Percentiles rank a stretch among this genome's conserved stretches.
Evolutionary conservation across 2,797 vertebrate genomes (phyloP).

Genomic region (Nannoperca australis): DNA sequence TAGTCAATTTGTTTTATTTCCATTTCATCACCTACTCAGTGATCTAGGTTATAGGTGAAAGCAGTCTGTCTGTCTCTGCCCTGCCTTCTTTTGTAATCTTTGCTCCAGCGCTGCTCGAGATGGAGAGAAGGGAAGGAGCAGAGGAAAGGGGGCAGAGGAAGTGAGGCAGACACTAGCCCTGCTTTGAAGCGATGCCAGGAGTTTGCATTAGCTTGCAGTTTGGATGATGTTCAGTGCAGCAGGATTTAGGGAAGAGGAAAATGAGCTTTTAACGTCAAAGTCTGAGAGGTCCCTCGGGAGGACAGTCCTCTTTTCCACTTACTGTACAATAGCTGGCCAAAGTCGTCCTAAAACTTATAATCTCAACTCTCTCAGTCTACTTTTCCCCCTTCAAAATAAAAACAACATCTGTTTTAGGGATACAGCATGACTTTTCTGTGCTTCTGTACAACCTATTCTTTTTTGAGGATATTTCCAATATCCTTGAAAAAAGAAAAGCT

Average conservation of each 20-base stretch:
- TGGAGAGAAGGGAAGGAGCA: conserved; percentile 44
- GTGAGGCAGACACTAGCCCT: conserved; percentile 70
- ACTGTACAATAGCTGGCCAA: conserved; percentile 40
- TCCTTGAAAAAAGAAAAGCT: not conserved
- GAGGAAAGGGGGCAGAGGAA: conserved; percentile 72
- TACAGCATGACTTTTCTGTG: conserved; percentile 12
- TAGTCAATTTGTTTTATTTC: conserved; percentile 10
- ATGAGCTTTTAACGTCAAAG: conserved; percentile 67
- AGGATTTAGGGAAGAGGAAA: conserved; percentile 65
- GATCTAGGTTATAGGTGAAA: conserved; percentile 50
- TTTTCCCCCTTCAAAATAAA: conserved; percentile 37
- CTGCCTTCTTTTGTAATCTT: not conserved
- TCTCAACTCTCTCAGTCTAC: conserved; percentile 18
- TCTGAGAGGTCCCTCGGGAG: conserved; percentile 60
- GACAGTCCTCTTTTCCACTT: conserved; percentile 65
- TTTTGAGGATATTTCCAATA: conserved; percentile 41
- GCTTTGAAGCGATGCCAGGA: conserved; percentile 80
- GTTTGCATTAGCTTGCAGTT: conserved; percentile 72
- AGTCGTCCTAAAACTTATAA: conserved; percentile 43
- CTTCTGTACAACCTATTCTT: conserved; percentile 12
- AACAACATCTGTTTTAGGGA: conserved; percentile 60
- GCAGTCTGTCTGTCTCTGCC: not conserved
- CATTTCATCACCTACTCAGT: not conserved
- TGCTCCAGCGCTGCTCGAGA: conserved; percentile 23
- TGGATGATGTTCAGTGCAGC: conserved; percentile 60